Percentiles rank a stretch among this genome's conserved stretches.
Conservation (phyloP, 2,797 vertebrate species). For the Vipera latastei region DNA sequence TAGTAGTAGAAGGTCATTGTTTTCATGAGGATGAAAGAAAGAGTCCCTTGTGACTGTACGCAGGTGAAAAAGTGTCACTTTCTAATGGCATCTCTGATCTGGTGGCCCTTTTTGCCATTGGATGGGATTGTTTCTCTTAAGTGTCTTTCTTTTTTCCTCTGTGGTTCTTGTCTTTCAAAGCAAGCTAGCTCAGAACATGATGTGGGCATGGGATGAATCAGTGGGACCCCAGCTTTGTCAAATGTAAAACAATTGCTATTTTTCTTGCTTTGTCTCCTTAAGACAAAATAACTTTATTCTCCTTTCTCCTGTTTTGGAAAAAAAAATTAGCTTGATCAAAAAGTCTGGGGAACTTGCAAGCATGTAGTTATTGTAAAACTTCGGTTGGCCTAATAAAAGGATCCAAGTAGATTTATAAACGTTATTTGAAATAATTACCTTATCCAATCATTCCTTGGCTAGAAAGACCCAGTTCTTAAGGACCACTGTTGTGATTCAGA, state of each 20-base stretch:
- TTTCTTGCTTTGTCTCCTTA: not conserved
- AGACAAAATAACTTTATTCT: not conserved
- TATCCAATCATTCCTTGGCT: not conserved
- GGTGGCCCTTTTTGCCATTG: not conserved
- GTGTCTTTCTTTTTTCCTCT: conserved; percentile 42
- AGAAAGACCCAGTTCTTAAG: not conserved
- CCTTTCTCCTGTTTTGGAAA: not conserved
- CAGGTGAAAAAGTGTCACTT: not conserved
- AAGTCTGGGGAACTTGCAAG: not conserved
- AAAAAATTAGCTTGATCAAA: not conserved
- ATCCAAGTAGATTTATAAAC: not conserved
- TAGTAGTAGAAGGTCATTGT: not conserved
- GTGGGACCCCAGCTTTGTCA: not conserved
- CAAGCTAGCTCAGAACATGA: conserved; percentile 63
- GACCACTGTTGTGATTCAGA: no score
- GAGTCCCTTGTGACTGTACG: not conserved
- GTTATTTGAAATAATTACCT: not conserved
- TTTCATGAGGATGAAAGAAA: not conserved
- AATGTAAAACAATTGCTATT: not conserved
- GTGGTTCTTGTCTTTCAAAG: conserved; percentile 73
- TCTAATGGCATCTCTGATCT: not conserved
- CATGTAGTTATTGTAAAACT: not conserved
- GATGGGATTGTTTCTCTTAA: not conserved
- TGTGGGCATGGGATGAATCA: not conserved
- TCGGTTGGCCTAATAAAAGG: not conserved